These are phyloP conservation scores for Xenotilapia flavipinnis DNA, from an alignment of 2,113 vertebrate species.

Conservation along the genomic window DNA sequence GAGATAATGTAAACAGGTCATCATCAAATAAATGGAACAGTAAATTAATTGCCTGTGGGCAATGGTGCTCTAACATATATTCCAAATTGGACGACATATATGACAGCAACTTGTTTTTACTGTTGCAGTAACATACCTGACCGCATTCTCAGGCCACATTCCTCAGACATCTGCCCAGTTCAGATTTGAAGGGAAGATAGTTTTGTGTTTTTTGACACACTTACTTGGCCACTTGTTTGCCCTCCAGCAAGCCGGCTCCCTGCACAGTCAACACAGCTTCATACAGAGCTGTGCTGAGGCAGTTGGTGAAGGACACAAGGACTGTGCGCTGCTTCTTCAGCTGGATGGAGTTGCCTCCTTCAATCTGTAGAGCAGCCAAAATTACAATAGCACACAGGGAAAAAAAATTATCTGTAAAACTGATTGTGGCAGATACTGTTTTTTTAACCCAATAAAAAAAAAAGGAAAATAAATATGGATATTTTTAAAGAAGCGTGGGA, in stretches of 20 bases:
- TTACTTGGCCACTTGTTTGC: constrained; percentile 38
- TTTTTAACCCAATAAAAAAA: not conserved
- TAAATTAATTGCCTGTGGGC: not conserved
- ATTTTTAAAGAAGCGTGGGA: not conserved
- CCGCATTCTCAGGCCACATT: constrained; percentile 30
- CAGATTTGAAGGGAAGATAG: not conserved
- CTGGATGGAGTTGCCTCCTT: constrained; percentile 36
- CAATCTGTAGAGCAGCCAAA: constrained; percentile 18
- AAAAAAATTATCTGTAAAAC: not conserved
- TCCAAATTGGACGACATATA: not conserved
- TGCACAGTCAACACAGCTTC: constrained; percentile 26
- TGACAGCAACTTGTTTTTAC: not conserved
- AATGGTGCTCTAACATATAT: not conserved
- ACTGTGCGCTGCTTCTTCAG: not conserved
- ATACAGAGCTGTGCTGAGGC: not conserved
- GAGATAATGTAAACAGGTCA: not conserved
- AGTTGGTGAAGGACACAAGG: constrained; percentile 41
- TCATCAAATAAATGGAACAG: not conserved
- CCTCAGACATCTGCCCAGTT: not conserved
- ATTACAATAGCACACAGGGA: not conserved
- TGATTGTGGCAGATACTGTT: not conserved
- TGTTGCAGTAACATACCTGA: not conserved
- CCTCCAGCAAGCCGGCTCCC: constrained; percentile 39
- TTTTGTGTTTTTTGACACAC: not conserved
- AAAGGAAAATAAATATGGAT: not conserved